A percentile compares a stretch with the other conserved stretches of the same genome.
Evolutionary conservation across 1,140 invertebrate genomes (phyloP).

Genomic region (Aphelenchoides avenae): DNA sequence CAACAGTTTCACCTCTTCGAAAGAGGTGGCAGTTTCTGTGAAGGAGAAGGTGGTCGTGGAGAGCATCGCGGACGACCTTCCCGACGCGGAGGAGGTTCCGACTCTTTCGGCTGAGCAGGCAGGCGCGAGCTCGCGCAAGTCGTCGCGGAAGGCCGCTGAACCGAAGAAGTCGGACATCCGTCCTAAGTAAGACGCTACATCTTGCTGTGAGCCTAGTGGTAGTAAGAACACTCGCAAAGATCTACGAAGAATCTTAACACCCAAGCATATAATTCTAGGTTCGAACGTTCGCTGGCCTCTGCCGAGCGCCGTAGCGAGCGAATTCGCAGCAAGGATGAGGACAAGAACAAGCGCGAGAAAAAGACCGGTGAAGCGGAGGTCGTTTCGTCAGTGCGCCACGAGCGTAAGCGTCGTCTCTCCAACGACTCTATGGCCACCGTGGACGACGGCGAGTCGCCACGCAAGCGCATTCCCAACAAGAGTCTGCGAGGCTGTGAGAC

Average conservation of each 20-base stretch:
- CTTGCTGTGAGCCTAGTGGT: neutral
- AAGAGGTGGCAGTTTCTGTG: neutral
- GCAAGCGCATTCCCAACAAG: slow-evolving; percentile 7
- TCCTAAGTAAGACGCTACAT: no score
- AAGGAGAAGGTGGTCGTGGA: neutral
- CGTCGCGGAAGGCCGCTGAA: slow-evolving; percentile 1
- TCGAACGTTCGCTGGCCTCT: slow-evolving; percentile 13
- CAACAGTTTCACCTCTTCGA: neutral
- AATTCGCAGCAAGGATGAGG: slow-evolving; percentile 1
- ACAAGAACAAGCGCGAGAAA: neutral
- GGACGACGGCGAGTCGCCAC: slow-evolving; percentile 3
- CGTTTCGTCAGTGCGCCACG: neutral
- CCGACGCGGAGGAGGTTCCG: no score
- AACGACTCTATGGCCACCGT: slow-evolving; percentile 10
- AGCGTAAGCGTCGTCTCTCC: slow-evolving; percentile 10
- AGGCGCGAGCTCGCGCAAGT: no score
- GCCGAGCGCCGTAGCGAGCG: slow-evolving; percentile 15
- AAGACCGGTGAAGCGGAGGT: neutral
- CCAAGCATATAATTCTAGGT: neutral
- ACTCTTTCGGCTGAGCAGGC: no score
- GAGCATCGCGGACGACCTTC: neutral
- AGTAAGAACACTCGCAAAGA: neutral
- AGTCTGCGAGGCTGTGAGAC: neutral
- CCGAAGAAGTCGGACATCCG: slow-evolving; percentile 1
- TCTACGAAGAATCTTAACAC: neutral